These are phyloP conservation scores for Cyphomyrmex costatus DNA, from an alignment of 1,140 invertebrate genomes.

Conservation along the genomic window DNA sequence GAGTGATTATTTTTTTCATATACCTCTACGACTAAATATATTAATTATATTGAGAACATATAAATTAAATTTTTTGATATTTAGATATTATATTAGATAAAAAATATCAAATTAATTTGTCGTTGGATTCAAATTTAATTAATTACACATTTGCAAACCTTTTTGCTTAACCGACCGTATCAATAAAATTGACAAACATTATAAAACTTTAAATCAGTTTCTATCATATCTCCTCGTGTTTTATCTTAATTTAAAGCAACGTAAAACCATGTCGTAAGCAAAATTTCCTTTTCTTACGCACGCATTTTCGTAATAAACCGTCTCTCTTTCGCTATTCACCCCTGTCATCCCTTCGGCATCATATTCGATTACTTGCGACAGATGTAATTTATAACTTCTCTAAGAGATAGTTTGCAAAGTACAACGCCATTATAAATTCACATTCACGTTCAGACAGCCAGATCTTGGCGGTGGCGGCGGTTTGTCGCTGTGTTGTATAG, in stretches of 20 bases:
- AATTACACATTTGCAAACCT: background rate
- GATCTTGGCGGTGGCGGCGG: conserved; percentile 17
- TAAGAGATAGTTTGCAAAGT: conserved; percentile 72
- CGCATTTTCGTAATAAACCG: background rate
- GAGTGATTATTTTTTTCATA: too few species aligned
- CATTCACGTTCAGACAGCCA: conserved; percentile 52
- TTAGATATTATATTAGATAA: background rate
- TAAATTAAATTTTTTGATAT: background rate
- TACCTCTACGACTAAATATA: background rate
- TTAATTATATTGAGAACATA: background rate
- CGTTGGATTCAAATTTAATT: background rate
- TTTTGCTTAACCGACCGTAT: background rate
- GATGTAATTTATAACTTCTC: conserved; percentile 71
- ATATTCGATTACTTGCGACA: conserved; percentile 47
- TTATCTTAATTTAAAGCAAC: background rate
- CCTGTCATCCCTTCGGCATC: conserved; percentile 2
- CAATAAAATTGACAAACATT: background rate
- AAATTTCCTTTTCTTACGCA: background rate
- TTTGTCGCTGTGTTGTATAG: conserved; percentile 7
- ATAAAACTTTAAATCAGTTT: background rate
- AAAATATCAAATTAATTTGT: conserved; percentile 2
- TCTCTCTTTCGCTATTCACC: background rate
- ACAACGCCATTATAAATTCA: conserved; percentile 77
- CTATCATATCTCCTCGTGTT: background rate
- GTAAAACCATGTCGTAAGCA: background rate